phyloP scores from a whole-genome alignment of 30 jellyfish, hydroid and myxozoan genomes.

The Hydractinia echinata region DNA sequence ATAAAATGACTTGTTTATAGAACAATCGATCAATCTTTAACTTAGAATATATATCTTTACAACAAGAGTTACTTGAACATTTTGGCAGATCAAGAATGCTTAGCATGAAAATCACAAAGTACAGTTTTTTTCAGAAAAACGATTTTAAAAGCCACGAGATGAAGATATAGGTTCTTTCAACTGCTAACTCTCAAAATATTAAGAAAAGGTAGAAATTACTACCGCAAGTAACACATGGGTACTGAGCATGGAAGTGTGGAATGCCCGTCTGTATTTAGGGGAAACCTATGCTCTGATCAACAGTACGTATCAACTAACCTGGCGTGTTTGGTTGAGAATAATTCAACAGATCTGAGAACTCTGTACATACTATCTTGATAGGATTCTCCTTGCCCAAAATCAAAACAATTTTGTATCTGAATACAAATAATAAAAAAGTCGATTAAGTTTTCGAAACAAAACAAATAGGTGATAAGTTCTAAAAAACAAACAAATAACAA shows the following conservation, averaged over 20 bases:
- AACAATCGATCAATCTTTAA: too few species aligned
- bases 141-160: neutral
- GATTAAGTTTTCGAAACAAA: neutral
- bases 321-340: constrained; percentile 85
- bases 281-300: too few species aligned
- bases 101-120: neutral
- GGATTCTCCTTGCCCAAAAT: constrained; percentile 65
- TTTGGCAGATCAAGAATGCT: too few species aligned
- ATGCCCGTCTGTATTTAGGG: too few species aligned
- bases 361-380: constrained; percentile 60
- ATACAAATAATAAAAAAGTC: neutral
- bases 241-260: too few species aligned
- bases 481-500: neutral
- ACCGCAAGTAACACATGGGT: too few species aligned
- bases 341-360: constrained; percentile 52
- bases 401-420: constrained; percentile 57
- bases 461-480: neutral
- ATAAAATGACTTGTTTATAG: neutral
- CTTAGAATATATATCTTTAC: too few species aligned
- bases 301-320: constrained; percentile 32
- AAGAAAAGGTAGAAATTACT: too few species aligned
- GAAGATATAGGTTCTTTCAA: too few species aligned
- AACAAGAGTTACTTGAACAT: too few species aligned
- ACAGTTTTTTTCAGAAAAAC: neutral
- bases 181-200: too few species aligned